Evolutionary conservation across 2,888 invertebrate genomes (phyloP), one percentile per base, ranked within the genome.

Genomic region (Tachina grossa): DNA sequence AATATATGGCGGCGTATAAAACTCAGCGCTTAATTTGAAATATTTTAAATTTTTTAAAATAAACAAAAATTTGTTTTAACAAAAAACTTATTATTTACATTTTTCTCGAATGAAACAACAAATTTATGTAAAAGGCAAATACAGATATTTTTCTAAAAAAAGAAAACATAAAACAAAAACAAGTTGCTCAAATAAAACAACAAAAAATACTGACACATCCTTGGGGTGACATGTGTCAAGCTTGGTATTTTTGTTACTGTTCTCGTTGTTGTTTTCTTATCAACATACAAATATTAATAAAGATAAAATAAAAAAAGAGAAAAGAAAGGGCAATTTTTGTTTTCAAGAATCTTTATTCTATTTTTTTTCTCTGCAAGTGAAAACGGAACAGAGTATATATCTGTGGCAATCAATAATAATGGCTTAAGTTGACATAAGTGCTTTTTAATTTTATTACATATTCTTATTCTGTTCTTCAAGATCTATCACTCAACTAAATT

Each of bases 221-320:
- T 83, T 77, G 41, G 82, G 82, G 81, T 63, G 49, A 83, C 71
- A 77, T 77, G 82, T 77, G 76, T 83, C 71, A 83, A 71, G 82
- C 49, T 83, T 71, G 57, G 16, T 22, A 39, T 61, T 63, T 45
- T 43, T 43, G 47, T 51, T 11, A 4, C 45, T 61, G 9, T 71
- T 71, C 16, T 68, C 51, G 11, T 74, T 63, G 39, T 80, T 59
- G 41, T 66, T 68, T 45, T 82, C 47, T 76, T 69, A 49, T 71
- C 69, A 76, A 61, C 51, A 75, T 51, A 82, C 45, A 81, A 81
- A 51, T 61, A 61, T 51, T 68, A 68, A 68, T 65, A 49, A 57
- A 22, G 53, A 53, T 47, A 65, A 53, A 61, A 45, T 14, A 65
- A 41, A 13, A n/a, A 71, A 14, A 31, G 16, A 45, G 45, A 9